Percentiles rank a stretch among this genome's conserved stretches.
phyloP scores from a whole-genome alignment of 2,888 invertebrate genomes.

The Meiosimyza decipiens region DNA sequence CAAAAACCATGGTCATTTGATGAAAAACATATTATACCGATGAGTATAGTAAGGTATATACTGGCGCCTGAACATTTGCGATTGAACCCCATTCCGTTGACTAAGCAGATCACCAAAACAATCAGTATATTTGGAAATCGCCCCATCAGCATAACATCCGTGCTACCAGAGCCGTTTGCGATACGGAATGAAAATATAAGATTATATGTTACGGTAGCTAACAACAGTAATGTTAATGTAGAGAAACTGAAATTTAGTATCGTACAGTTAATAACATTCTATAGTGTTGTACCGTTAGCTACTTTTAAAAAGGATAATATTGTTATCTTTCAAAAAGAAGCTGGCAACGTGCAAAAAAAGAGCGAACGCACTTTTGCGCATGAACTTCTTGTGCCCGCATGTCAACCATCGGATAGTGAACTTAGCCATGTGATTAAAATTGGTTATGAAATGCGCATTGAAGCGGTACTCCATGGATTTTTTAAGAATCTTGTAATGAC shows the following conservation, averaged over 20 bases:
- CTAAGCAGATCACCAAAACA: conserved; percentile 61
- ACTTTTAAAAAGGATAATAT: conserved; percentile 60
- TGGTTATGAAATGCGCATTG: conserved; percentile 62
- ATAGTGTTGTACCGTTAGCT: conserved; percentile 59
- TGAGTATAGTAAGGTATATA: conserved; percentile 61
- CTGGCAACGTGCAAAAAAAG: conserved; percentile 65
- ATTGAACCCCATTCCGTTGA: conserved; percentile 53
- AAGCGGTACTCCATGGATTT: conserved; percentile 64
- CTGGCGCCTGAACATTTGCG: conserved; percentile 53
- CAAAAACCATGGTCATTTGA: conserved; percentile 66
- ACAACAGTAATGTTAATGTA: conserved; percentile 64
- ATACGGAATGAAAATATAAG: conserved; percentile 60
- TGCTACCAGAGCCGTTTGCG: conserved; percentile 59
- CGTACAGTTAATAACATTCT: conserved; percentile 60
- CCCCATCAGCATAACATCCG: conserved; percentile 62
- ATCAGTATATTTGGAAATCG: conserved; percentile 63
- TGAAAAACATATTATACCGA: conserved; percentile 62
- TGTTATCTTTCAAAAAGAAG: conserved; percentile 63
- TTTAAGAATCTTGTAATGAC: conserved; percentile 64
- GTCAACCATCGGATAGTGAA: conserved; percentile 60
- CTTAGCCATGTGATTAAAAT: conserved; percentile 60
- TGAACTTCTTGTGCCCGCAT: conserved; percentile 62
- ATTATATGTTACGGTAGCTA: conserved; percentile 63
- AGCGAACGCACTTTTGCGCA: conserved; percentile 65
- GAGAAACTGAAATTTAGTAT: conserved; percentile 64